A percentile compares a stretch with the other conserved stretches of the same genome.
These are phyloP conservation scores for Labrus mixtus DNA, from an alignment of 2,113 vertebrate genomes.

Conservation along the genomic window DNA sequence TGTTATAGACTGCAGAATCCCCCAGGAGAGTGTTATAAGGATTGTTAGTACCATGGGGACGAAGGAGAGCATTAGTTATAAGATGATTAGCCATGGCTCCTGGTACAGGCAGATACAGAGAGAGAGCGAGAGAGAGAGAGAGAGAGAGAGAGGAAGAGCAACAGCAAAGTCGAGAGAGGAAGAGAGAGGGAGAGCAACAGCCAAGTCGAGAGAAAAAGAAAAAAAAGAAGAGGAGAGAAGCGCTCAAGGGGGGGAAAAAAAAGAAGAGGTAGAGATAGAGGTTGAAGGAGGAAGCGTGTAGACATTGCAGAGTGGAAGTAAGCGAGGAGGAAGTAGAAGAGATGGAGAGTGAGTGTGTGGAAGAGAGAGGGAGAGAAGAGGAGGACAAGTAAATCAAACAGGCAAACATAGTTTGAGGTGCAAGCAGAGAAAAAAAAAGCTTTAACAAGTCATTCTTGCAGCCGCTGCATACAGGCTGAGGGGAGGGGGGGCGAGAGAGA, in stretches of 20 bases:
- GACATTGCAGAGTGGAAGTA: slow-evolving; percentile 64
- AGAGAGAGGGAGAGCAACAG: slow-evolving; percentile 62
- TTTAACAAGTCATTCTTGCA: slow-evolving; percentile 88
- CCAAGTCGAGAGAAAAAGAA: slow-evolving; percentile 59
- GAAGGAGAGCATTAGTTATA: slow-evolving; percentile 99
- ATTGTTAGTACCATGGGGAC: slow-evolving; percentile 99
- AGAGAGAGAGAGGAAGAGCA: slow-evolving; percentile 69
- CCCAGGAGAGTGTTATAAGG: slow-evolving; percentile 99
- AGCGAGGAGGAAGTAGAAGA: slow-evolving; percentile 36
- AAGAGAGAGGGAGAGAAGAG: slow-evolving; percentile 86
- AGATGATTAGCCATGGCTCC: slow-evolving; percentile 99
- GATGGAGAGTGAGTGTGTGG: slow-evolving; percentile 70
- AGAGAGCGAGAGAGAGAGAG: slow-evolving; percentile 81
- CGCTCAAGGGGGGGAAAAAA: slow-evolving; percentile 48
- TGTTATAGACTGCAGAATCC: slow-evolving; percentile 99
- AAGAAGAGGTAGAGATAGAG: slow-evolving; percentile 42
- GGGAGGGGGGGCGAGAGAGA: slow-evolving; percentile 17
- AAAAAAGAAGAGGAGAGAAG: slow-evolving; percentile 58
- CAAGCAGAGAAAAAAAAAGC: slow-evolving; percentile 84
- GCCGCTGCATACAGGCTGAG: slow-evolving; percentile 66
- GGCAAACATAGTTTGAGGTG: slow-evolving; percentile 88
- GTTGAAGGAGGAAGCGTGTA: slow-evolving; percentile 50
- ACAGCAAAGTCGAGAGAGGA: slow-evolving; percentile 63
- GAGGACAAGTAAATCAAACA: slow-evolving; percentile 93
- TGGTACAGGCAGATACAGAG: slow-evolving; percentile 95